Conservation (phyloP, 1,140 invertebrate genomes). For the Wasmannia auropunctata region DNA sequence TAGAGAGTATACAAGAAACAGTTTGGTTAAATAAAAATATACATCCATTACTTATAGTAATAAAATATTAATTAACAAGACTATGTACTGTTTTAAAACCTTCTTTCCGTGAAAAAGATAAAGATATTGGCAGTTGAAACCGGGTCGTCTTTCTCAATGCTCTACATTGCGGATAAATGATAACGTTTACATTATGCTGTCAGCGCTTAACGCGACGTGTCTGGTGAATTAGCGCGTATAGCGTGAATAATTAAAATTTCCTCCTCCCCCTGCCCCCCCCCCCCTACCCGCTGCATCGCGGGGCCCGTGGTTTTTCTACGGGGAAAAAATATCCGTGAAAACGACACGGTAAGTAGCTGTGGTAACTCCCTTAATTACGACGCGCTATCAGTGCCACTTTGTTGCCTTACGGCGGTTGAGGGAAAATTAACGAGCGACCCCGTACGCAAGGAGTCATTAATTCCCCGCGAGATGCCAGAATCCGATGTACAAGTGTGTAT, state of each 20-base stretch:
- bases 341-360: constrained; percentile 57
- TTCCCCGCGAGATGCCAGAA: constrained; percentile 53
- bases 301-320: background rate
- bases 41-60: background rate
- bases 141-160: background rate
- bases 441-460: constrained; percentile 61
- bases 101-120: background rate
- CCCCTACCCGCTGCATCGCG: too few relatives aligned
- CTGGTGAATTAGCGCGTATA: constrained; percentile 12
- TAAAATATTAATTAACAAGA: background rate
- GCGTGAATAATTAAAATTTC: constrained; percentile 44
- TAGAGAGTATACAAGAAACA: too few relatives aligned
- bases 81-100: background rate
- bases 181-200: constrained; percentile 24
- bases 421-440: constrained; percentile 67
- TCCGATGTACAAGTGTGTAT: constrained; percentile 63
- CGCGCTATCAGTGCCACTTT: constrained; percentile 59
- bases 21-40: background rate
- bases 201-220: constrained; percentile 6
- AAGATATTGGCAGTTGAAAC: background rate
- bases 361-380: constrained; percentile 68
- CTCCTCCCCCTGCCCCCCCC: background rate
- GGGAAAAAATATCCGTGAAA: constrained; percentile 38
- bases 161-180: constrained; percentile 28
- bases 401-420: constrained; percentile 62